Evolutionary conservation across 2,797 vertebrate species (phyloP), one percentile per base, ranked within the genome.

Genomic region (Scyliorhinus canicula): DNA sequence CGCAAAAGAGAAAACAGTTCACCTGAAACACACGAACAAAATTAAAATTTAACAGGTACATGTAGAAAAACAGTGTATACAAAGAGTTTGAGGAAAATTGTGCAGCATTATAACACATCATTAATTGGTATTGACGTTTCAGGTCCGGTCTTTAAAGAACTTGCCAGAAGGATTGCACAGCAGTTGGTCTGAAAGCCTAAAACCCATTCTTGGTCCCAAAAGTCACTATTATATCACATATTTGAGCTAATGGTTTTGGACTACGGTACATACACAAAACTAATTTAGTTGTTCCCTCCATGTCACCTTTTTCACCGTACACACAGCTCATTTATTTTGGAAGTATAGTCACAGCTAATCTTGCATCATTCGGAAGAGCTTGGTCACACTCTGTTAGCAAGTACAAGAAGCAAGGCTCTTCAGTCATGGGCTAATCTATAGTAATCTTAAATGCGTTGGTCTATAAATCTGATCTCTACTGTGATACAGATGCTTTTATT

Each of bases 11-110:
- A 60, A 69, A 93, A 50, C 91, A 31, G 40, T 71, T 93, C 63
- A 93, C 12, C 91, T 69, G 50, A 93, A 93, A 93, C 91, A 69
- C 63, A 69, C 63, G 91, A 93, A 93, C 91, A 31, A 93, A 93
- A 93, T 93, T 93, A 93, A 93, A 93, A 50, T 93, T 93, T 69
- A 93, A 93, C 90, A 71, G 26, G 44, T 67, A 71, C 44, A 35
- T 7, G 44, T 71, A 50, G 91, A 93, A 93, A 71, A 50, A 12
- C 91, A 52, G 11, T 65, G 12, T 6, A 16, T 2, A 71, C 28
- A 93, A 69, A 47, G 44, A 71, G 65, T 69, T 50, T 67, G 69
- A 28, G 28, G 63, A 71, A 93, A 71, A 71, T 67, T 5, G 7
- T 57, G 57, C 88, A 63, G 55, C 14, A 44, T 93, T 52, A 35